Evolutionary conservation across 92 coral and sea anemone species (phyloP).

Genomic region (Epizoanthus illoricatus): DNA sequence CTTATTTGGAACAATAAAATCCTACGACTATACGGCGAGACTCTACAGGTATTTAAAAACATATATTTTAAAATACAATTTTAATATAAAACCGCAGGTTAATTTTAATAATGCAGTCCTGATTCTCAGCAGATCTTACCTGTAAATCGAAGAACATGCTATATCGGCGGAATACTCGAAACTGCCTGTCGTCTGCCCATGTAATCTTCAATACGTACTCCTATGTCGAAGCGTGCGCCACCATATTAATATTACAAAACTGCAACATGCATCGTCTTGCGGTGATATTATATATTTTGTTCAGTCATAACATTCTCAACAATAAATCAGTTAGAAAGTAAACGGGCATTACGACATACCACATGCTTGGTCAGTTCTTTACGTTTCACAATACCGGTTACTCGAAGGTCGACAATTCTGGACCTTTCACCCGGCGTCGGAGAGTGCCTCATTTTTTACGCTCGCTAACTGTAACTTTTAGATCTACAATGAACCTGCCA

Average conservation of each 20-base stretch:
- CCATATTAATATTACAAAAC: not conserved
- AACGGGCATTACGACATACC: not conserved
- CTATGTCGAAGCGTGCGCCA: conserved; percentile 31
- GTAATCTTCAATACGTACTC: conserved; percentile 77
- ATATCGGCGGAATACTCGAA: conserved; percentile 83
- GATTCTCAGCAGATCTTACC: too few species aligned
- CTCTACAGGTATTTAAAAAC: not conserved
- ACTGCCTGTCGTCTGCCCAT: conserved; percentile 77
- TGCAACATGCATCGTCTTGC: not conserved
- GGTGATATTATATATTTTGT: not conserved
- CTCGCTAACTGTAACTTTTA: not conserved
- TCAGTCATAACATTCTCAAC: not conserved
- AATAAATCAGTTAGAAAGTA: not conserved
- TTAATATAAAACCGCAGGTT: not conserved
- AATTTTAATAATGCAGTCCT: too few species aligned
- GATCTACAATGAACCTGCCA: not conserved
- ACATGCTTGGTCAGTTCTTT: conserved; percentile 33
- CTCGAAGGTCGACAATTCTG: conserved; percentile 69
- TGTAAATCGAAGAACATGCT: conserved; percentile 96
- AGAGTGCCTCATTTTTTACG: conserved; percentile 52
- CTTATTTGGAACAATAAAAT: not conserved
- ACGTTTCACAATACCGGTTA: conserved; percentile 85
- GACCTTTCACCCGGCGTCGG: conserved; percentile 50
- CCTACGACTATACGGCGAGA: not conserved
- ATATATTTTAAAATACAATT: not conserved